Conservation (phyloP, 1,140 invertebrate genomes). For the Brachystomella parvula region DNA sequence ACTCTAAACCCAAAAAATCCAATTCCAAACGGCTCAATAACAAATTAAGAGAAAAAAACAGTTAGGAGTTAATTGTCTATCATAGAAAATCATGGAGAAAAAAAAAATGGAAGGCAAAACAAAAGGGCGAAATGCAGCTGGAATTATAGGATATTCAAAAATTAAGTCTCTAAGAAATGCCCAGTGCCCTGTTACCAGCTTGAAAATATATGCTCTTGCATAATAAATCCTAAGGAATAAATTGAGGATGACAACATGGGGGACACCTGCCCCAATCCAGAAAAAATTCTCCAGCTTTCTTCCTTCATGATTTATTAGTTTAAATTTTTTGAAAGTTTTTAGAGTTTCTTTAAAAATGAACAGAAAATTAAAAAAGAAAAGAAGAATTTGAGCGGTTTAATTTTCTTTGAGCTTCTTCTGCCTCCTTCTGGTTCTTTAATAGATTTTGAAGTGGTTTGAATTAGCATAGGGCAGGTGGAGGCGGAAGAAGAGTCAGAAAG, state of each 20-base stretch:
- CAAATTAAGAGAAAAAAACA: not conserved
- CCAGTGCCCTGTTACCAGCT: too few species aligned
- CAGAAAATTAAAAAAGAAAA: too few species aligned
- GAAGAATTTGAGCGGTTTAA: too few species aligned
- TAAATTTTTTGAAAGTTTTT: too few species aligned
- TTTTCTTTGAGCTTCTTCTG: not conserved
- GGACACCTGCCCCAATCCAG: too few species aligned
- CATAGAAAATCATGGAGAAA: not conserved
- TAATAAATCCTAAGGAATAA: too few species aligned
- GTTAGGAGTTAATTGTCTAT: not conserved
- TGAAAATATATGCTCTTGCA: too few species aligned
- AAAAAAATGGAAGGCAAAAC: not conserved
- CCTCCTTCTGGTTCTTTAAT: not conserved
- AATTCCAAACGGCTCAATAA: not conserved
- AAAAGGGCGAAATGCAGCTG: not conserved
- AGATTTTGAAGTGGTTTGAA: not conserved
- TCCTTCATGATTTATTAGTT: too few species aligned
- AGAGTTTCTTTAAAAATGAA: too few species aligned
- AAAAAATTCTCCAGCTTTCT: too few species aligned
- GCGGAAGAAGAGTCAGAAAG: not conserved
- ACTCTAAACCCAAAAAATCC: not conserved
- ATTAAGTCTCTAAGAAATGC: too few species aligned
- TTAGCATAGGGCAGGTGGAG: conserved; percentile 10
- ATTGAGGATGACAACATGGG: too few species aligned
- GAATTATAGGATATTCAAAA: not conserved